phyloP scores from a whole-genome alignment of 2,888 invertebrate species.

The Leptodirus hochenwartii region DNA sequence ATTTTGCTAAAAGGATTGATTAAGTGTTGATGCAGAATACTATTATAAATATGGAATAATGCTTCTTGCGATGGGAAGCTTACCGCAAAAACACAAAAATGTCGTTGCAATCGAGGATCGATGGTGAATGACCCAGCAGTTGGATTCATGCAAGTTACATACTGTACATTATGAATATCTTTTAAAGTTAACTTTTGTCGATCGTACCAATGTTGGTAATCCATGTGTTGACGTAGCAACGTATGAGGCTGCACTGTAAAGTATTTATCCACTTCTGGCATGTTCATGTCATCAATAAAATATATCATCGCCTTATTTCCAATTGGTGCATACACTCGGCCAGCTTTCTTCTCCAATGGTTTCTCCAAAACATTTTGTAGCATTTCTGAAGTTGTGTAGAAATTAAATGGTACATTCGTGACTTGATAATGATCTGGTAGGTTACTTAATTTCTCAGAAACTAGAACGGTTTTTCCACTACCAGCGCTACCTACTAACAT shows the following conservation, averaged over 20 bases:
- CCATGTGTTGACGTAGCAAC: constrained; percentile 78
- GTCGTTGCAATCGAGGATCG: constrained; percentile 73
- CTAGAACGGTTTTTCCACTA: constrained; percentile 83
- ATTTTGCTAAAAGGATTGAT: constrained; percentile 48
- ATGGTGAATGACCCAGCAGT: constrained; percentile 91
- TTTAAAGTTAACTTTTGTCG: constrained; percentile 67
- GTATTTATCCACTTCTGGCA: constrained; percentile 91
- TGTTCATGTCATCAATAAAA: constrained; percentile 92
- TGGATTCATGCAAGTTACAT: constrained; percentile 92
- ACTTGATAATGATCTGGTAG: constrained; percentile 63
- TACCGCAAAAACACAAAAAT: constrained; percentile 73
- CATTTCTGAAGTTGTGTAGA: constrained; percentile 88
- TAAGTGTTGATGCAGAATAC: constrained; percentile 65
- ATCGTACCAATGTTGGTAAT: constrained; percentile 94
- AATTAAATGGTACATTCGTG: constrained; percentile 85
- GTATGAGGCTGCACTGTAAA: constrained; percentile 94
- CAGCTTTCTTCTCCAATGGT: constrained; percentile 88
- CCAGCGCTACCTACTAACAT: constrained; percentile 86
- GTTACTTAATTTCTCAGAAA: constrained; percentile 60
- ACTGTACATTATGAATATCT: constrained; percentile 86
- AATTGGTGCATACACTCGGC: constrained; percentile 81
- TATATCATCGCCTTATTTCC: constrained; percentile 86
- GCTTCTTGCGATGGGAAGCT: constrained; percentile 76
- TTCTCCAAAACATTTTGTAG: constrained; percentile 75
- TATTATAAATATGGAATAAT: constrained; percentile 64